These are phyloP conservation scores for Ecliptopera silaceata DNA, from an alignment of 2,888 invertebrate species.

Conservation along the genomic window DNA sequence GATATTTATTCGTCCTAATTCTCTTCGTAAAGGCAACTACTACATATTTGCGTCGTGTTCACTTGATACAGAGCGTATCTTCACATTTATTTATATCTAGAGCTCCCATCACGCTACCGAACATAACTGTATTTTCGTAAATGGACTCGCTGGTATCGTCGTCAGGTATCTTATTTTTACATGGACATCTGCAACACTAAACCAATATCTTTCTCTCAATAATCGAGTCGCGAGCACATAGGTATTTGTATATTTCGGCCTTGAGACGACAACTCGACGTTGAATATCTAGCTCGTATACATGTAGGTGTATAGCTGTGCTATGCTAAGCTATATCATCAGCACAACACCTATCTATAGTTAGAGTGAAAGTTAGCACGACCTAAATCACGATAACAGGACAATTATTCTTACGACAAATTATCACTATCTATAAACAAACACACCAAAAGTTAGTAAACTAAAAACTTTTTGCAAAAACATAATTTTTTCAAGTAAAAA, in stretches of 20 bases:
- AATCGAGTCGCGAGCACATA: slow-evolving; percentile 54
- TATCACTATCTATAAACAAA: slow-evolving; percentile 49
- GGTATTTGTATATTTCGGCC: slow-evolving; percentile 80
- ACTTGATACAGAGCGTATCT: slow-evolving; percentile 50
- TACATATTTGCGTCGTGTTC: slow-evolving; percentile 56
- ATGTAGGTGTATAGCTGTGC: slow-evolving; percentile 55
- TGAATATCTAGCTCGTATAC: slow-evolving; percentile 73
- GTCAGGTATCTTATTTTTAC: slow-evolving; percentile 4
- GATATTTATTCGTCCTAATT: slow-evolving; percentile 8
- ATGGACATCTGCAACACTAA: slow-evolving; percentile 46
- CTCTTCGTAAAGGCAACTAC: background rate
- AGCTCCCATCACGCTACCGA: slow-evolving; percentile 25
- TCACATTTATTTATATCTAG: slow-evolving; percentile 38
- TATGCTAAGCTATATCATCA: slow-evolving; percentile 47
- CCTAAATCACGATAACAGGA: slow-evolving; percentile 62
- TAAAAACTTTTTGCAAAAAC: slow-evolving; percentile 59
- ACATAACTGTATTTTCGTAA: slow-evolving; percentile 21
- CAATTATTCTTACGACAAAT: slow-evolving; percentile 45
- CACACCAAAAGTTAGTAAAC: slow-evolving; percentile 50
- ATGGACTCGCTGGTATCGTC: slow-evolving; percentile 11
- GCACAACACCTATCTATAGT: slow-evolving; percentile 73
- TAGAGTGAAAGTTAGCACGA: slow-evolving; percentile 82
- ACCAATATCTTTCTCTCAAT: slow-evolving; percentile 59
- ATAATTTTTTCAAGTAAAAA: slow-evolving; percentile 68
- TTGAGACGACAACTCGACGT: slow-evolving; percentile 80